phyloP scores from a whole-genome alignment of 2,888 invertebrate genomes.

The Lypha dubia region DNA sequence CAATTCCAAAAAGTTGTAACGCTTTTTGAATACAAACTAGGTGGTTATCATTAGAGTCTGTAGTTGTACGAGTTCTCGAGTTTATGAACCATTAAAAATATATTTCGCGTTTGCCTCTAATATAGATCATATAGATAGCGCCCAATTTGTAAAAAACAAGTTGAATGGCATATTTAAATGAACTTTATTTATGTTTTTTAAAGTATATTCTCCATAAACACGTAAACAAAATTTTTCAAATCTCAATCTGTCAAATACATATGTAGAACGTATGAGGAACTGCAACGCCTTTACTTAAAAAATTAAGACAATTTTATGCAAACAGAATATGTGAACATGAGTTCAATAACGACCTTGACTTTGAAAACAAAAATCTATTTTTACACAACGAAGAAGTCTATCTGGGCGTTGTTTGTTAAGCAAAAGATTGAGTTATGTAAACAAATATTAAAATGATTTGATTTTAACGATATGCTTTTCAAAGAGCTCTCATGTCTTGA shows the following conservation, averaged over 20 bases:
- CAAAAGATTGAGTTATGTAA: too few species aligned
- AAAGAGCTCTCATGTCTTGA: too few species aligned
- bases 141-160: slow-evolving; percentile 5
- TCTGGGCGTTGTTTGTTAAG: too few species aligned
- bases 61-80: slow-evolving; percentile 9
- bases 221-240: slow-evolving; percentile 4
- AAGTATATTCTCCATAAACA: slow-evolving; percentile 26
- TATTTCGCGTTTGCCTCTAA: slow-evolving; percentile 26
- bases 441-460: too few species aligned
- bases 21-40: slow-evolving; percentile 13
- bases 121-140: slow-evolving; percentile 5
- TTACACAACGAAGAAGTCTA: too few species aligned
- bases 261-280: neutral
- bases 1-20: slow-evolving; percentile 13
- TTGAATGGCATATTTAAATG: slow-evolving; percentile 2
- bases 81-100: slow-evolving; percentile 31
- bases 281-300: neutral
- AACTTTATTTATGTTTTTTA: slow-evolving; percentile 33
- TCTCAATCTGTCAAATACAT: neutral
- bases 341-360: neutral
- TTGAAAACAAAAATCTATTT: too few species aligned
- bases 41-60: slow-evolving; percentile 24
- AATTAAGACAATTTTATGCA: slow-evolving; percentile 3
- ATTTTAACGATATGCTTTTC: too few species aligned
- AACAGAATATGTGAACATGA: neutral